Evolutionary conservation across 2,888 invertebrate genomes (phyloP).

Genomic region (Glyphotaelius pellucidus): DNA sequence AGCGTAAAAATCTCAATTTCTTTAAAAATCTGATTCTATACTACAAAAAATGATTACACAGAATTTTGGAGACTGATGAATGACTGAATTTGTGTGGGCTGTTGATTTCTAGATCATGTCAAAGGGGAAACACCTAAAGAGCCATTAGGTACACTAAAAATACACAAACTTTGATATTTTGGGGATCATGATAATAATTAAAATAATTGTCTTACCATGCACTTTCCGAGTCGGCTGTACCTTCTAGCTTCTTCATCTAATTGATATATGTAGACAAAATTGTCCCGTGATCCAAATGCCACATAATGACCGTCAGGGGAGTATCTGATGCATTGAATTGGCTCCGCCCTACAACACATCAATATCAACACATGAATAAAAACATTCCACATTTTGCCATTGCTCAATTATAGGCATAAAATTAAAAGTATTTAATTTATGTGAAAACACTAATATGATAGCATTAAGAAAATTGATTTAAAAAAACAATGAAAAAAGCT

Average conservation of each 20-base stretch:
- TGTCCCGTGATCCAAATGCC: slow-evolving; percentile 92
- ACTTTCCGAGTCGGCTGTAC: slow-evolving; percentile 89
- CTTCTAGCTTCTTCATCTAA: slow-evolving; percentile 86
- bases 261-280: slow-evolving; percentile 93
- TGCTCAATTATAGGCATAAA: neutral
- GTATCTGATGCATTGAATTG: slow-evolving; percentile 85
- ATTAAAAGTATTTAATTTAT: neutral
- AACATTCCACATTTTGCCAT: neutral
- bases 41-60: no score
- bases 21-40: no score
- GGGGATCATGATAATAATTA: neutral
- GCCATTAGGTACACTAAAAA: no score
- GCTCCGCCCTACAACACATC: slow-evolving; percentile 71
- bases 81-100: no score
- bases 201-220: slow-evolving; percentile 79
- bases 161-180: neutral
- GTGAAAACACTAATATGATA: neutral
- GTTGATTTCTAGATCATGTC: neutral
- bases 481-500: neutral
- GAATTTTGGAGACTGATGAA: no score
- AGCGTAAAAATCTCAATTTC: no score
- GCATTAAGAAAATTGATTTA: neutral
- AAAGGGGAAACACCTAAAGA: neutral
- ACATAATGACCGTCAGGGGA: slow-evolving; percentile 88
- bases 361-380: neutral